phyloP scores from a whole-genome alignment of 2,113 vertebrate genomes.

The Thermophis baileyi region DNA sequence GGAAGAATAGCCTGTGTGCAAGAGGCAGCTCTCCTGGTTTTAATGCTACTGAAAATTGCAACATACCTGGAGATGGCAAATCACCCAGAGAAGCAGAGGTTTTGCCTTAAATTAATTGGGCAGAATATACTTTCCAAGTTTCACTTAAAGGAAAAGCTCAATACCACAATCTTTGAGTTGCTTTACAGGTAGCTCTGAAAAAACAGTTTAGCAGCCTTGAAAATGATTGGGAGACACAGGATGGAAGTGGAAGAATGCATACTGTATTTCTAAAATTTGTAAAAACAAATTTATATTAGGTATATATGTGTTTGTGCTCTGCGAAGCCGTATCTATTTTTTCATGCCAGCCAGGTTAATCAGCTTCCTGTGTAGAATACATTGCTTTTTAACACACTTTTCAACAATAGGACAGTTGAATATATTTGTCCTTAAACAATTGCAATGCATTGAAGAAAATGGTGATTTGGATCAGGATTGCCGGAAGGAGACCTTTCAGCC shows the following conservation, averaged over 20 bases:
- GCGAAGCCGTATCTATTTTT: not conserved
- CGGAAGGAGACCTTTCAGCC: not conserved
- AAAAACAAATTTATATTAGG: constrained; percentile 69
- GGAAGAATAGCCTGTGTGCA: not conserved
- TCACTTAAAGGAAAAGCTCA: constrained; percentile 76
- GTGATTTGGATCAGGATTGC: not conserved
- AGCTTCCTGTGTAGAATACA: not conserved
- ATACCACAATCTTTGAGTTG: constrained; percentile 72
- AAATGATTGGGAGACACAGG: not conserved
- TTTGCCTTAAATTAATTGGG: constrained; percentile 74
- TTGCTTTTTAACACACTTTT: not conserved
- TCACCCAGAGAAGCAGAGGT: constrained; percentile 61
- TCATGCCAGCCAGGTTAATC: not conserved
- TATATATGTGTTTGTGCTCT: not conserved
- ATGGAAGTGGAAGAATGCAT: constrained; percentile 72
- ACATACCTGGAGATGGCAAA: not conserved
- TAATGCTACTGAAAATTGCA: not conserved
- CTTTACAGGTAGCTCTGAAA: constrained; percentile 74
- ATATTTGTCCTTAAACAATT: not conserved
- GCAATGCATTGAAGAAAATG: not conserved
- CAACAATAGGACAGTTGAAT: not conserved
- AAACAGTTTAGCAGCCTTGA: constrained; percentile 59
- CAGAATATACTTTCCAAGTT: constrained; percentile 76
- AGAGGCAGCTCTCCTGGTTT: not conserved
- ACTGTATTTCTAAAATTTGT: constrained; percentile 74